Conservation (phyloP, 2,888 invertebrate genomes). For the Lasiommata megera region DNA sequence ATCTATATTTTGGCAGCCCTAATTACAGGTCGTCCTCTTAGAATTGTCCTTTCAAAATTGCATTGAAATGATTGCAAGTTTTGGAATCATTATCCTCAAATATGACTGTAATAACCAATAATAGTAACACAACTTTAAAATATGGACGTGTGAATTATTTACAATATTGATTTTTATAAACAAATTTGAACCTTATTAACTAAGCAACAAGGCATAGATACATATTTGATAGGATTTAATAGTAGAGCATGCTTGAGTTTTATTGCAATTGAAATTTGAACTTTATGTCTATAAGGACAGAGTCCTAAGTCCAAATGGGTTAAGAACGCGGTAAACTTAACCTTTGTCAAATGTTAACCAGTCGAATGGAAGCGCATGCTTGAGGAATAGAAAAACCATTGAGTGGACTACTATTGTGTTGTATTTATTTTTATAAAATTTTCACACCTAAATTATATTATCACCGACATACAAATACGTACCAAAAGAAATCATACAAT, state of each 20-base stretch:
- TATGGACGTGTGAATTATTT: slow-evolving; percentile 14
- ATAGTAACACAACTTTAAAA: slow-evolving; percentile 9
- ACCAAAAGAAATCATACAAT: no score
- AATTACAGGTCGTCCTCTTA: neutral
- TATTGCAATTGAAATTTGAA: slow-evolving; percentile 12
- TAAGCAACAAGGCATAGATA: slow-evolving; percentile 1
- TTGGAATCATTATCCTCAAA: slow-evolving; percentile 17
- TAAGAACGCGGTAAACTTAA: slow-evolving; percentile 49
- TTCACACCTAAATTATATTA: neutral
- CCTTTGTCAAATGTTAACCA: slow-evolving; percentile 65
- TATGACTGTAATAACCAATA: slow-evolving; percentile 23
- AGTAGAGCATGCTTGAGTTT: neutral
- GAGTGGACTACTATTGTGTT: no score
- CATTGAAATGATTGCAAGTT: slow-evolving; percentile 2
- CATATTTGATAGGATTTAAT: neutral
- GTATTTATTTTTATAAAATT: neutral
- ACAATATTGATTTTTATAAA: neutral
- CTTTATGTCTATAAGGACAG: neutral
- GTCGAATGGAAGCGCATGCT: slow-evolving; percentile 47
- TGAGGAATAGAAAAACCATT: slow-evolving; percentile 34
- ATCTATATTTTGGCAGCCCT: no score
- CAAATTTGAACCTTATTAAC: neutral
- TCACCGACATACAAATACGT: neutral
- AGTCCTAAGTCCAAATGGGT: slow-evolving; percentile 10
- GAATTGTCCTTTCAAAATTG: slow-evolving; percentile 15